Evolutionary conservation across 2,797 vertebrate species (phyloP).

Genomic region (Labroides dimidiatus): DNA sequence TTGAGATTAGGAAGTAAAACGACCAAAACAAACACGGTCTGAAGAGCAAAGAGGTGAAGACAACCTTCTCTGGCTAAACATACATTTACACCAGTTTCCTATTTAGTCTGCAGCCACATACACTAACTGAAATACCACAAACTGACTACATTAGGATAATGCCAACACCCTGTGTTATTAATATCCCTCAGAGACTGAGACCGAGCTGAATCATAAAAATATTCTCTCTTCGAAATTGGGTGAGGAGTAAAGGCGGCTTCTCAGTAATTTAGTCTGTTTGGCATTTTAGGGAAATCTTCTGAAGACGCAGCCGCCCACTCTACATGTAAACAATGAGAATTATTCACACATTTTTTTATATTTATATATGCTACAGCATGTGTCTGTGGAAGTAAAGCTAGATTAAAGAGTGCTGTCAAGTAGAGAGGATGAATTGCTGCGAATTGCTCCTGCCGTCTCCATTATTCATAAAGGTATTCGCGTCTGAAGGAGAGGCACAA

Average conservation of each 20-base stretch:
- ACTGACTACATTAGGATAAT: not conserved
- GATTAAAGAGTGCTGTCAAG: conserved; percentile 50
- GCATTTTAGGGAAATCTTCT: not conserved
- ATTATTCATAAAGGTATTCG: conserved; percentile 65
- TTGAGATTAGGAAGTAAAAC: no score
- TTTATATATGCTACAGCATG: conserved; percentile 24
- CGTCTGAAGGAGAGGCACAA: conserved; percentile 45
- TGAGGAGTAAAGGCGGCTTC: not conserved
- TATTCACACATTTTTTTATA: conserved; percentile 25
- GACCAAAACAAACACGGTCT: not conserved
- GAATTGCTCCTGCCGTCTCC: conserved; percentile 42
- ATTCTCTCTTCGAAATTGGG: not conserved
- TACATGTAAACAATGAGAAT: conserved; percentile 19
- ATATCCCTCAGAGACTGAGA: not conserved
- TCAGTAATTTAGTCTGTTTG: conserved; percentile 14
- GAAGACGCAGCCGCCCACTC: conserved; percentile 17
- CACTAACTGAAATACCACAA: not conserved
- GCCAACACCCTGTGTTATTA: not conserved
- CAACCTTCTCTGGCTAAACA: not conserved
- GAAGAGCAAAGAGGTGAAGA: not conserved
- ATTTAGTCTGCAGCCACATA: not conserved
- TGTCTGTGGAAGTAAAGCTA: conserved; percentile 18
- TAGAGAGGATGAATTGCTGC: conserved; percentile 37
- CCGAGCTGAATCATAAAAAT: not conserved
- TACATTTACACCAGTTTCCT: not conserved